Conservation (phyloP, 2,888 invertebrate species). For the Sarcophaga rosellei region DNA sequence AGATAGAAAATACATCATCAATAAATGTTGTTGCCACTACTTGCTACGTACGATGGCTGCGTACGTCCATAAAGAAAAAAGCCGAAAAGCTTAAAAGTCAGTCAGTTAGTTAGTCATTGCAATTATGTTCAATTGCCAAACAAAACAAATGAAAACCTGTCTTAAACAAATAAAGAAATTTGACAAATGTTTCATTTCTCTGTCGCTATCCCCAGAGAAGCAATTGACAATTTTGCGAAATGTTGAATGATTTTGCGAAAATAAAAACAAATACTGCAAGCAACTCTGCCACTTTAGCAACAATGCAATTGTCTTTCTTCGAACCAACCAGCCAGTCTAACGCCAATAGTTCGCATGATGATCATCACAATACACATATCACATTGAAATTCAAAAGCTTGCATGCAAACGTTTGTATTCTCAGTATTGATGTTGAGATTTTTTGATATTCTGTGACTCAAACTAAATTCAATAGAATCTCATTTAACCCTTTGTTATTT, state of each 20-base stretch:
- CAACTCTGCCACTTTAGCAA: not conserved
- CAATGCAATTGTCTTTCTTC: slow-evolving; percentile 29
- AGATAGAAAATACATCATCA: not conserved
- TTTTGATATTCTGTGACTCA: slow-evolving; percentile 22
- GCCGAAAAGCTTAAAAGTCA: slow-evolving; percentile 62
- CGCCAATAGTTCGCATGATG: slow-evolving; percentile 56
- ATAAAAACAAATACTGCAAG: slow-evolving; percentile 12
- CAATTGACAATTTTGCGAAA: slow-evolving; percentile 53
- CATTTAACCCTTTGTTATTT: slow-evolving; percentile 27
- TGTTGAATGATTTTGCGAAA: slow-evolving; percentile 45
- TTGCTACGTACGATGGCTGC: slow-evolving; percentile 9
- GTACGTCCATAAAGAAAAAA: slow-evolving; percentile 59
- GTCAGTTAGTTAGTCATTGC: slow-evolving; percentile 62
- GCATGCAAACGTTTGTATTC: slow-evolving; percentile 14
- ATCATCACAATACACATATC: slow-evolving; percentile 53
- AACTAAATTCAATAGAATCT: slow-evolving; percentile 27
- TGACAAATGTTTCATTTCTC: slow-evolving; percentile 41
- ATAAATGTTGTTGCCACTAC: not conserved
- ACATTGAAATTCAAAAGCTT: slow-evolving; percentile 12
- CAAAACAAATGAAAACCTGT: slow-evolving; percentile 35
- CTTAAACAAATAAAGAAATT: slow-evolving; percentile 36
- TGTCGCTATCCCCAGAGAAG: slow-evolving; percentile 52
- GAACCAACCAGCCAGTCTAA: slow-evolving; percentile 31
- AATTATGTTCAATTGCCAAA: slow-evolving; percentile 49
- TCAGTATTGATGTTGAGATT: slow-evolving; percentile 12